Percentiles rank a stretch among this genome's conserved stretches.
phyloP scores from a whole-genome alignment of 2,113 vertebrate species.

The Chloebia gouldiae region DNA sequence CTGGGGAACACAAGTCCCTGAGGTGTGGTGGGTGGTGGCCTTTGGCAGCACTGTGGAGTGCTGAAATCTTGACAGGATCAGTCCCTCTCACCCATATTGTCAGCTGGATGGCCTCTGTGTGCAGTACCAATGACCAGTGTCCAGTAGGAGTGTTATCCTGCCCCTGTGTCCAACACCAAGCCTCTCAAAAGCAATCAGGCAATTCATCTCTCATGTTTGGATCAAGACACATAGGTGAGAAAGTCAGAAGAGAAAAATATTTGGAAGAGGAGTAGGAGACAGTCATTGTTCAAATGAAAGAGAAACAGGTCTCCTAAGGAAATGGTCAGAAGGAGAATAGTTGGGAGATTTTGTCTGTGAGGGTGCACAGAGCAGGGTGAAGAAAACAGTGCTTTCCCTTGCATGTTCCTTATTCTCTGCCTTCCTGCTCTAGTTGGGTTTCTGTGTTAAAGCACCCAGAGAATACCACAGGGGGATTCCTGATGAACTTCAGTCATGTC shows the following conservation, averaged over 20 bases:
- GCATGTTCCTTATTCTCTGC: fast-evolving
- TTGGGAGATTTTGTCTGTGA: neutral
- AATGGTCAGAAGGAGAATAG: neutral
- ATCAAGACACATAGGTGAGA: neutral
- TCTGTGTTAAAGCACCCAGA: neutral
- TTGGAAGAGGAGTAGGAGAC: neutral
- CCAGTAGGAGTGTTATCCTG: neutral
- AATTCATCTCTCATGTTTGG: neutral
- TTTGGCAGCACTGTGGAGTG: neutral
- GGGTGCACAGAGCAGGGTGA: neutral
- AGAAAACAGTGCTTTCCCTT: neutral
- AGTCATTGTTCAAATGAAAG: neutral
- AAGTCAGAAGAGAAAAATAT: neutral
- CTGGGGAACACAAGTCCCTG: neutral
- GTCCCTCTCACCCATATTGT: neutral
- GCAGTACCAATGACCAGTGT: neutral
- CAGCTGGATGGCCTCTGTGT: neutral
- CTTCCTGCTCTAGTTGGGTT: neutral
- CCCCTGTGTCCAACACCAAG: neutral
- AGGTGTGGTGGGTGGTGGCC: neutral
- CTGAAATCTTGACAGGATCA: neutral
- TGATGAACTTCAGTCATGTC: neutral
- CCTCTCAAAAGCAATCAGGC: neutral
- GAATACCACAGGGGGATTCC: neutral
- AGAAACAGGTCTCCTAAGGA: neutral